Percentiles rank a stretch among this genome's conserved stretches.
Conservation (phyloP, 2,113 vertebrate genomes). For the Albula goreensis region DNA sequence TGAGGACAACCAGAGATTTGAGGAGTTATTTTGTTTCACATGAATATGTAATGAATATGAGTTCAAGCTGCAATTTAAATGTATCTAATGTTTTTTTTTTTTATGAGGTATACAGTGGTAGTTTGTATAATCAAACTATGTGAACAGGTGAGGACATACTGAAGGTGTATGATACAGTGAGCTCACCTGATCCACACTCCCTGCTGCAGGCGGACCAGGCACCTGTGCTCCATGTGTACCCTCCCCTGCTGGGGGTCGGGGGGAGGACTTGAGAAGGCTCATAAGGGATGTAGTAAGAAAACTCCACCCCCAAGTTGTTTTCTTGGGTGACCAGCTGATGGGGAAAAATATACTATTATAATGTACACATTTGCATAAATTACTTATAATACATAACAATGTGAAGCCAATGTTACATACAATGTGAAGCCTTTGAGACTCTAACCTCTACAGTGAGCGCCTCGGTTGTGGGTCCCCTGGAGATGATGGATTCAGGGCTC, state of each 20-base stretch:
- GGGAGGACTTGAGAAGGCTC: slow-evolving; percentile 10
- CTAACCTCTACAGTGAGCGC: slow-evolving; percentile 89
- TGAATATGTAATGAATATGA: neutral
- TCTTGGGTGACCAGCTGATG: slow-evolving; percentile 90
- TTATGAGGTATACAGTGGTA: no score
- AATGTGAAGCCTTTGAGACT: slow-evolving; percentile 24
- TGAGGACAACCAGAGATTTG: neutral
- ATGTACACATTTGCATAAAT: no score
- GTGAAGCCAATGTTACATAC: slow-evolving; percentile 32
- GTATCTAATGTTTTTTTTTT: no score
- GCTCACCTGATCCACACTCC: slow-evolving; percentile 86
- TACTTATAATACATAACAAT: neutral
- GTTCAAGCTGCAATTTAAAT: neutral
- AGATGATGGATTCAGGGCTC: slow-evolving; percentile 80
- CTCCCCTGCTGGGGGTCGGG: slow-evolving; percentile 20
- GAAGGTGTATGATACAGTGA: neutral
- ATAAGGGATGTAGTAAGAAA: slow-evolving; percentile 81
- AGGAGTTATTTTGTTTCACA: no score
- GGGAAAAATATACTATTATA: neutral
- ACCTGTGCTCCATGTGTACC: slow-evolving; percentile 85
- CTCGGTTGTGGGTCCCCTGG: slow-evolving; percentile 87
- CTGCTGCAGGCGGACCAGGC: slow-evolving; percentile 88
- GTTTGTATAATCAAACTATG: neutral
- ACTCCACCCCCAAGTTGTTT: slow-evolving; percentile 79
- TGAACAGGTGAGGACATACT: no score